phyloP scores from a whole-genome alignment of 2,888 invertebrate species.

The Heliconius cydno region DNA sequence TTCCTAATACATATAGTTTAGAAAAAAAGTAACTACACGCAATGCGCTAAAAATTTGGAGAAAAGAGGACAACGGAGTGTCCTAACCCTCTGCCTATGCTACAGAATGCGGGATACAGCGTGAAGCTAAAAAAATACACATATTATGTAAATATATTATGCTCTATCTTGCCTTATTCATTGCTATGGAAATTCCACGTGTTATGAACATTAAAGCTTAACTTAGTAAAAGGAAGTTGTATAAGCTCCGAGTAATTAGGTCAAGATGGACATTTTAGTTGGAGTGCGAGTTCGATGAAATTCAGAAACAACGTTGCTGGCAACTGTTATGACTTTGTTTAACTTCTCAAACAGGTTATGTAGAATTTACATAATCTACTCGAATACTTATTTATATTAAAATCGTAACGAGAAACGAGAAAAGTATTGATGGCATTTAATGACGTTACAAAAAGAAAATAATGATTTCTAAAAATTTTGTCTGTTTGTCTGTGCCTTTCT shows the following conservation, averaged over 20 bases:
- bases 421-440: too few species aligned
- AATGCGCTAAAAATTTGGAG: too few species aligned
- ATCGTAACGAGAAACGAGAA: neutral
- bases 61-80: too few species aligned
- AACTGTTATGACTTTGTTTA: neutral
- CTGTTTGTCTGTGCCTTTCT: too few species aligned
- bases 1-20: too few species aligned
- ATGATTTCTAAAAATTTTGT: too few species aligned
- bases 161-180: neutral
- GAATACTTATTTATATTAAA: neutral
- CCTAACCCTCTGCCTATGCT: too few species aligned
- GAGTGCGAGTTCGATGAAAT: constrained; percentile 58
- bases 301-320: constrained; percentile 53
- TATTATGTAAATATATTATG: neutral
- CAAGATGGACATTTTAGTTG: constrained; percentile 62
- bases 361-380: neutral
- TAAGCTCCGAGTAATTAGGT: constrained; percentile 56
- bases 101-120: too few species aligned
- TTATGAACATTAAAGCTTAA: constrained; percentile 6
- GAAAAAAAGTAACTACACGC: too few species aligned
- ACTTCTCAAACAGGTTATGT: neutral
- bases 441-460: too few species aligned
- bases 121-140: too few species aligned
- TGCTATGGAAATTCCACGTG: neutral
- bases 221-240: constrained; percentile 54